Evolutionary conservation across 30 jellyfish, hydroid and myxozoan species (phyloP).

Genomic region (Aurelia sp.): DNA sequence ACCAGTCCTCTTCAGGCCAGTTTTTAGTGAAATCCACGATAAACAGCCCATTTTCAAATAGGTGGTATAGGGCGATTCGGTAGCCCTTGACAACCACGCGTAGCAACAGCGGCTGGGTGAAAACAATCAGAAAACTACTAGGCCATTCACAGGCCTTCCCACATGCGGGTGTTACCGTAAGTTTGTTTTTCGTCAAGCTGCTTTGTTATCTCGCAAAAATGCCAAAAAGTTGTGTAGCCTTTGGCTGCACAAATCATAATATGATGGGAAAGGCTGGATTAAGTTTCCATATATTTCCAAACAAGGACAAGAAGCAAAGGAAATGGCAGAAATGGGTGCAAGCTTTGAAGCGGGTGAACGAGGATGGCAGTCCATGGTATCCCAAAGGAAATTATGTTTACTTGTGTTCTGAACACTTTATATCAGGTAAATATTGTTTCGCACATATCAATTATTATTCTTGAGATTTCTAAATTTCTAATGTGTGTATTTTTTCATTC

Average conservation of each 20-base stretch:
- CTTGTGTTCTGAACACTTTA: conserved; percentile 34
- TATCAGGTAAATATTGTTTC: not conserved
- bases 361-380: conserved; percentile 33
- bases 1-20: too few relatives aligned
- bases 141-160: too few relatives aligned
- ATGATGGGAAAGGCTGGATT: conserved; percentile 37
- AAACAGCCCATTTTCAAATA: too few relatives aligned
- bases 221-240: conserved; percentile 56
- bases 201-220: too few relatives aligned
- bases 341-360: conserved; percentile 32
- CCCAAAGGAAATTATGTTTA: conserved; percentile 42
- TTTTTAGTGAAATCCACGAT: too few relatives aligned
- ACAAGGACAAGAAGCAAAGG: conserved; percentile 5
- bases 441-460: too few relatives aligned
- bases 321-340: conserved; percentile 50
- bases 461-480: too few relatives aligned
- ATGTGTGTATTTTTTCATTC: too few relatives aligned
- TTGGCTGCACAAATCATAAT: conserved; percentile 24
- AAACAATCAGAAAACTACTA: conserved; percentile 19
- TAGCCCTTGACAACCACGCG: conserved; percentile 55
- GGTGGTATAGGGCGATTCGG: too few relatives aligned
- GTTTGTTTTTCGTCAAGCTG: too few relatives aligned
- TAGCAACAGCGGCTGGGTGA: conserved; percentile 50
- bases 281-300: conserved; percentile 36
- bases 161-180: too few relatives aligned